Evolutionary conservation across 2,797 vertebrate species (phyloP), one percentile per base, ranked within the genome.

Genomic region (Lacerta viridis): DNA sequence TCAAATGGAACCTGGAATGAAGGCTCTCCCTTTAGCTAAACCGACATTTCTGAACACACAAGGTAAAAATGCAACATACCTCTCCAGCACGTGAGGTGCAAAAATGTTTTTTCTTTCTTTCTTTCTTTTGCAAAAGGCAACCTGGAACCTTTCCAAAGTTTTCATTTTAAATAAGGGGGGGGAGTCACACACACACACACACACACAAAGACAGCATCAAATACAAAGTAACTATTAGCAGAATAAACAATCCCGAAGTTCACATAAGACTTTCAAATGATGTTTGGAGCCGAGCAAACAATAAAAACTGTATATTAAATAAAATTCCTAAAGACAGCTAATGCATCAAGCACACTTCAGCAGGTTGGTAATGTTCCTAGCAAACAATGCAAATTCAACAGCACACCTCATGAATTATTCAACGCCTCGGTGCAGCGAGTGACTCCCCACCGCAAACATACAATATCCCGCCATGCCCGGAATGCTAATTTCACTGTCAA

Each of bases 401-500:
- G 66, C 46, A 92, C 78, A 83, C 68, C 41, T 82, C 85, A 95
- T 95, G 88, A 95, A 94, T 95, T 93, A 95, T 95, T 95, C 90
- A 94, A 90, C 88, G 55, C 85, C 66, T 87, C 80, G 50, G 36
- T 85, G 93, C 80, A 41, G 71, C 90, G 85, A 71, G 91, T 86
- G 91, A 87, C 36, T 92, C 91, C 84, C 74, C 88, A 0, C 1
- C 85, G 89, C 84, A 88, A 88, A 93, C 75, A 81, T n/a, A 80
- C 89, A 77, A 85, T 92, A 94, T 78, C 25, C 83, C 29, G 84
- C 72, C 89, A 92, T 93, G 91, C 90, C 91, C 86, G 33, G 88
- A 92, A 95, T 95, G 88, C 88, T 89, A 55, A 92, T 93, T 92
- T 92, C 81, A 74, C 76, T 64, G 74, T 89, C 77, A 94, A 91